Conservation (phyloP, 2,888 invertebrate genomes). For the Thymelicus lineola region DNA sequence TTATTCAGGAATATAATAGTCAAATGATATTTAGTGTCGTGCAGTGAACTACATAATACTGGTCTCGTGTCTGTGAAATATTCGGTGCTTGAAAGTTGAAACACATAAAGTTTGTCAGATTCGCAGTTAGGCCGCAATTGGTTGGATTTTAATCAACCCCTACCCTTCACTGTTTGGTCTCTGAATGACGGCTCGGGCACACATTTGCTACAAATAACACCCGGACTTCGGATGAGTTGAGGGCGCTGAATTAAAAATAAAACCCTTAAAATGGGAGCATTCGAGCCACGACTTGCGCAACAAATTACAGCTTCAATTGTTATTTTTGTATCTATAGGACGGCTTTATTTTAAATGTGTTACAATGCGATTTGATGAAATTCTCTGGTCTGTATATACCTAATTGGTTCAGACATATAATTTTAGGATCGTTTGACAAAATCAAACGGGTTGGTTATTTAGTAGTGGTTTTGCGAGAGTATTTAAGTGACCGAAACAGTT, state of each 20-base stretch:
- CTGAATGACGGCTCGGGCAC: conserved; percentile 27
- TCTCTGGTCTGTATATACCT: too few relatives aligned
- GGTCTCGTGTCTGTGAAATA: conserved; percentile 19
- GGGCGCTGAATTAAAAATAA: conserved; percentile 34
- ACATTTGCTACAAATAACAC: conserved; percentile 35
- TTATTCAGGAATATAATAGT: too few relatives aligned
- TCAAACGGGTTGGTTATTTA: too few relatives aligned
- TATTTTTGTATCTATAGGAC: too few relatives aligned
- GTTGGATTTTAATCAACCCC: conserved; percentile 37
- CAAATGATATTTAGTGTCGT: background rate
- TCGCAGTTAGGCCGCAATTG: conserved; percentile 33
- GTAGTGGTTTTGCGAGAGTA: too few relatives aligned
- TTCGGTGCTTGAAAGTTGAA: conserved; percentile 21
- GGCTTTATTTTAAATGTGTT: too few relatives aligned
- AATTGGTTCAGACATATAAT: too few relatives aligned
- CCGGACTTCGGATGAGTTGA: conserved; percentile 25
- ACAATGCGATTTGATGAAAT: too few relatives aligned
- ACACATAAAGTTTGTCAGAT: conserved; percentile 12
- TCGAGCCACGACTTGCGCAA: conserved; percentile 3
- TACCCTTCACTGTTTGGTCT: conserved; percentile 26
- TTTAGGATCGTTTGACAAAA: too few relatives aligned
- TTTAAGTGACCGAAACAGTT: too few relatives aligned
- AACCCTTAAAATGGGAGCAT: conserved; percentile 21
- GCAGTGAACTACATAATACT: too few relatives aligned
- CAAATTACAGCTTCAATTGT: background rate